A percentile compares a stretch with the other conserved stretches of the same genome.
Conservation (phyloP, 2,888 invertebrate genomes). For the Linnaemya vulpina region DNA sequence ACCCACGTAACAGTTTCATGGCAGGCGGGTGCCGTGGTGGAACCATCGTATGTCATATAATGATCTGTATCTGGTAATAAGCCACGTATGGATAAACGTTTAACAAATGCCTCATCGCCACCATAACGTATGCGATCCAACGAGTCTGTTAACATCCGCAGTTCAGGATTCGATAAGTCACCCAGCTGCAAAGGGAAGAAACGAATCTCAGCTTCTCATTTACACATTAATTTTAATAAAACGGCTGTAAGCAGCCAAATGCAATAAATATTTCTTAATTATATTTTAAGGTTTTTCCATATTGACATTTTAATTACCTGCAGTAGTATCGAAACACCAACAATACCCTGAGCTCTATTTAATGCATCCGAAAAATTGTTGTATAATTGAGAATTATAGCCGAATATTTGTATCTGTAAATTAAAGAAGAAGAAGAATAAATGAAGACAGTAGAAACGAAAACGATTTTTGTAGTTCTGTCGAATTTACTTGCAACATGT, state of each 20-base stretch:
- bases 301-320: conserved; percentile 87
- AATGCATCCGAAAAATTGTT: conserved; percentile 97
- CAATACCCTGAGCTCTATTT: conserved; percentile 96
- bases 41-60: conserved; percentile 99
- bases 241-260: not conserved
- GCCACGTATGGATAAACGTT: conserved; percentile 92
- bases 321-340: conserved; percentile 95
- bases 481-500: conserved; percentile 41
- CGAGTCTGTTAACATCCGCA: conserved; percentile 95
- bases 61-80: conserved; percentile 96
- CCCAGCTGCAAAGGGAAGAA: conserved; percentile 87
- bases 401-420: conserved; percentile 98
- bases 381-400: conserved; percentile 98
- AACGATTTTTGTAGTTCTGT: conserved; percentile 37
- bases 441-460: conserved; percentile 40
- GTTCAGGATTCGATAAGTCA: conserved; percentile 94
- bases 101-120: conserved; percentile 93
- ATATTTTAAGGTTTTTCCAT: conserved; percentile 23
- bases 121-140: conserved; percentile 95
- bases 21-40: conserved; percentile 98
- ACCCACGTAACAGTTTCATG: conserved; percentile 99
- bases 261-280: conserved; percentile 33
- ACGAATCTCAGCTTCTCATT: not conserved
- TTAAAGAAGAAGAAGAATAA: conserved; percentile 79
- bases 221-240: not conserved